These are phyloP conservation scores for Plagodis pulveraria DNA, from an alignment of 2,888 invertebrate genomes.

Conservation along the genomic window DNA sequence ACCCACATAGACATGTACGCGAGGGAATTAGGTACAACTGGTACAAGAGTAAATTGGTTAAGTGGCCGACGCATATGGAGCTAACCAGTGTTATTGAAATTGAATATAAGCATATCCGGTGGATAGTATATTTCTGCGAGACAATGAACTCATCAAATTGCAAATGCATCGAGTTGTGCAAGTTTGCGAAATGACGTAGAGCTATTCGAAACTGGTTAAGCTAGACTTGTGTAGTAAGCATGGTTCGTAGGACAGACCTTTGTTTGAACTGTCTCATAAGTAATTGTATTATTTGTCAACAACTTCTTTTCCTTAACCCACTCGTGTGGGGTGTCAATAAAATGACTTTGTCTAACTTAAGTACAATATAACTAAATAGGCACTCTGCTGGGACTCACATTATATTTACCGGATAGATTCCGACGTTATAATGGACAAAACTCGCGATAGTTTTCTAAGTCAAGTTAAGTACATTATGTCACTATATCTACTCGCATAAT, in stretches of 20 bases:
- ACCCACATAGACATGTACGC: constrained; percentile 31
- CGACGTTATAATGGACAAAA: no score
- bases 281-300: background rate
- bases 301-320: no score
- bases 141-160: constrained; percentile 60
- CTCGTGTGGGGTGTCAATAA: no score
- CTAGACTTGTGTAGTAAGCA: constrained; percentile 40
- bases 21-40: constrained; percentile 50
- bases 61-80: constrained; percentile 52
- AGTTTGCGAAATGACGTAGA: constrained; percentile 45
- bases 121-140: constrained; percentile 48
- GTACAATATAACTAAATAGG: no score
- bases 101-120: constrained; percentile 54
- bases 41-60: constrained; percentile 62
- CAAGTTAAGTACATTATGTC: no score
- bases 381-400: no score
- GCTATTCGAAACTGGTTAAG: constrained; percentile 59
- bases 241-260: constrained; percentile 17
- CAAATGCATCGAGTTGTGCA: constrained; percentile 52
- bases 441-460: no score
- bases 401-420: no score
- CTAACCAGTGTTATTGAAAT: constrained; percentile 43
- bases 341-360: no score
- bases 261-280: constrained; percentile 17
- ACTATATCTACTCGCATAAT: no score